These are phyloP conservation scores for Platyura marginata DNA, from an alignment of 1,140 invertebrate species.

Conservation along the genomic window DNA sequence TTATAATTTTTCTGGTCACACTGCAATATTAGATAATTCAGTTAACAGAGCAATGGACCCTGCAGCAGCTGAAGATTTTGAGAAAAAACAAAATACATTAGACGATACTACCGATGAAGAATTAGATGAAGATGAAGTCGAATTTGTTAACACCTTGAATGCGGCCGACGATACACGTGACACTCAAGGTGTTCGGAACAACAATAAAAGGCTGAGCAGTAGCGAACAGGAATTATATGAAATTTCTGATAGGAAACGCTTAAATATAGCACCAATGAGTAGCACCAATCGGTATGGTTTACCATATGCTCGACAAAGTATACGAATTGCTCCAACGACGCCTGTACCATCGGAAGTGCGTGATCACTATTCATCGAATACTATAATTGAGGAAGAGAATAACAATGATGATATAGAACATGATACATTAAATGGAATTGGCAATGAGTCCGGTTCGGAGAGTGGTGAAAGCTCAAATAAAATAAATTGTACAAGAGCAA, in stretches of 20 bases:
- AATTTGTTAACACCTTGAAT: no score
- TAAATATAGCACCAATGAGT: not conserved
- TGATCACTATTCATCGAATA: slow-evolving; percentile 4
- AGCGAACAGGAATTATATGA: no score
- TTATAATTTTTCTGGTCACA: not conserved
- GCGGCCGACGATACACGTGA: no score
- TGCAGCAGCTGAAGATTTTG: not conserved
- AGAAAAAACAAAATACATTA: not conserved
- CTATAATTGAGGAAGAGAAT: slow-evolving; percentile 4
- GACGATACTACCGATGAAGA: not conserved
- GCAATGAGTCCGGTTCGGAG: slow-evolving; percentile 1
- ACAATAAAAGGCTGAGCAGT: no score
- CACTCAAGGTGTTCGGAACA: no score
- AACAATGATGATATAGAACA: slow-evolving; percentile 13
- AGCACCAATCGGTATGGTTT: not conserved
- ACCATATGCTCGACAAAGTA: not conserved
- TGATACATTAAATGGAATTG: slow-evolving; percentile 1
- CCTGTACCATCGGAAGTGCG: not conserved
- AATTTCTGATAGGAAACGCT: not conserved
- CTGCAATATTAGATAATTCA: no score
- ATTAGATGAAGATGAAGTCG: not conserved
- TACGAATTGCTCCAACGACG: not conserved
- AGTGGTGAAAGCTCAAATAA: slow-evolving; percentile 3
- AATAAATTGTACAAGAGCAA: not conserved
- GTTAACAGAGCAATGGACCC: not conserved